Percentiles rank a stretch among this genome's conserved stretches.
phyloP scores from a whole-genome alignment of 2,113 vertebrate genomes.

The Cottus gobio region DNA sequence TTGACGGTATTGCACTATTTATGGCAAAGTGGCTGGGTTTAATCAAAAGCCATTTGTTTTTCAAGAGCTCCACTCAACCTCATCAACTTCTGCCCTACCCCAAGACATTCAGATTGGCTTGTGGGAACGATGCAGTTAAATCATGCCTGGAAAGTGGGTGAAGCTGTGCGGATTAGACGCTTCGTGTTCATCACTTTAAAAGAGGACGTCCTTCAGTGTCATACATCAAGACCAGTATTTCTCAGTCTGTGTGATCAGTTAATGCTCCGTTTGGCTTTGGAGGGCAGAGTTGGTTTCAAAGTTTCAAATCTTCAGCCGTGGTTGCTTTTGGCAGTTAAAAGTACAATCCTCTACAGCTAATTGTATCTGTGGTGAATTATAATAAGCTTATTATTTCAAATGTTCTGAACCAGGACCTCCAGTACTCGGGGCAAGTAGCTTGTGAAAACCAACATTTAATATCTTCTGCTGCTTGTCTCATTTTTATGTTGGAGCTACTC shows the following conservation, averaged over 20 bases:
- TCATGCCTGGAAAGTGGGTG: background rate
- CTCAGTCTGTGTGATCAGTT: background rate
- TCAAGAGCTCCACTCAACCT: background rate
- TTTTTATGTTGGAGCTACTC: background rate
- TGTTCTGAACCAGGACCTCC: background rate
- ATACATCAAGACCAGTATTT: background rate
- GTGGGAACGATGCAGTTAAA: background rate
- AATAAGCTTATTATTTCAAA: background rate
- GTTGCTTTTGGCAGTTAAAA: background rate
- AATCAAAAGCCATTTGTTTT: background rate
- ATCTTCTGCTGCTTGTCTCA: background rate
- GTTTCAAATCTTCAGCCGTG: background rate
- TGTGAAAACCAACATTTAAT: background rate
- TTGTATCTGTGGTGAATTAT: background rate
- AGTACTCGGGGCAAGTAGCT: background rate
- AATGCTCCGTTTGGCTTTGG: background rate
- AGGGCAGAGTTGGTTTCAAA: background rate
- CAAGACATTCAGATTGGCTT: background rate
- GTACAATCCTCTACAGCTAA: background rate
- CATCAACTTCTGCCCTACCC: background rate
- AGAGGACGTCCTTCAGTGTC: background rate
- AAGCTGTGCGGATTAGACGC: background rate
- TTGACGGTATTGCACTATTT: background rate
- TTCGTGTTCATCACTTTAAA: background rate
- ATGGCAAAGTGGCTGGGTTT: background rate